Base-by-base conservation (phyloP, 2,797 vertebrate genomes). In the Lates japonicus region DNA sequence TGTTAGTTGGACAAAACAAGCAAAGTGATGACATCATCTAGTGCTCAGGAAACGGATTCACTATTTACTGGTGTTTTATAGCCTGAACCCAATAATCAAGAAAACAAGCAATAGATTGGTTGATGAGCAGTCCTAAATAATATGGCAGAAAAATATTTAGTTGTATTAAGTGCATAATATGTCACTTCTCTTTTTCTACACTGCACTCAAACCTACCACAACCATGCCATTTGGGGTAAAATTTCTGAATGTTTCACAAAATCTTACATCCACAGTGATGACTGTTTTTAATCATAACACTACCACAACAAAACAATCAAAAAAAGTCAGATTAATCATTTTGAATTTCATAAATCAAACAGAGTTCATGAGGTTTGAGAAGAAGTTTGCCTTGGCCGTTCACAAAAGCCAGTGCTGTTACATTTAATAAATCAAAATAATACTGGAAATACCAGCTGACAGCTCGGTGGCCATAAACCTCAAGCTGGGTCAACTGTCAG, bases 401-500 rank as follows among this genome's bases (percentile, higher is more conserved):
- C 16, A 20, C 7, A 5, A 44, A 42, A 20, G 20, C 31, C 12
- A 25, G 17, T 6, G 13, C 42, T 35, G 5, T 57, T 51, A 3
- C 13, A 35, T 37, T 68, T 17, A 13, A 29, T n/a, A 10, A 61
- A n/a, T 49, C 16, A 31, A 20, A 61, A 37, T 4, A 61, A 37
- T 4, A 42, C 1, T 13, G 0, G 17, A 52, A 31, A 11, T 29
- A 51, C 1, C 22, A 16, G 5, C 39, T 20, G 37, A 11, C 35
- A 35, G 49, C 62, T 29, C 0, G 0, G 14, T 44, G 59, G 19
- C 42, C 44, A 63, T n/a, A 42, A 60, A 65, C 41, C 29, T 78
- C 4, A 12, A 55, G 35, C 48, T 22, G 39, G 20, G 16, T 65
- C 55, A 42, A 29, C 70, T 69, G 69, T 76, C 70, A 72, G 74